These are phyloP conservation scores for Erythrocebus patas DNA, from an alignment of 2,113 vertebrate genomes.

Conservation along the genomic window DNA sequence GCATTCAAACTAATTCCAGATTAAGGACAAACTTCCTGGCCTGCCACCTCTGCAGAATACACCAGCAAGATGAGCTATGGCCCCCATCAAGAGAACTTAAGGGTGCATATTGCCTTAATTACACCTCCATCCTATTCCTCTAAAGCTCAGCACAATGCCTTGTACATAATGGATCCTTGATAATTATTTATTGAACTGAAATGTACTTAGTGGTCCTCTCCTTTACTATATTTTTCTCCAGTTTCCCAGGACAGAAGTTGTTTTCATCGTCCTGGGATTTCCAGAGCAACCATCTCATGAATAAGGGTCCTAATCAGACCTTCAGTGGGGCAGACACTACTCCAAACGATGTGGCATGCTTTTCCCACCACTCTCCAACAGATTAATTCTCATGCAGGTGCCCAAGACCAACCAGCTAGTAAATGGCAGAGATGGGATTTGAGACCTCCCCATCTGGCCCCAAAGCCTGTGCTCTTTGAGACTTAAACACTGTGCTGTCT, in stretches of 20 bases:
- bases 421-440: neutral
- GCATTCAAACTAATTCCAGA: neutral
- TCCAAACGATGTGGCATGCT: neutral
- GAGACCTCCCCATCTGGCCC: neutral
- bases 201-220: neutral
- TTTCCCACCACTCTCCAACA: neutral
- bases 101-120: neutral
- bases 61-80: neutral
- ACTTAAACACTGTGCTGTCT: neutral
- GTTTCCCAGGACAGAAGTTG: neutral
- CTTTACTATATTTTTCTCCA: neutral
- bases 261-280: neutral
- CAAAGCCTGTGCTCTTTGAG: neutral
- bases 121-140: neutral
- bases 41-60: neutral
- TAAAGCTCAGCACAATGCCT: neutral
- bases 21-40: neutral
- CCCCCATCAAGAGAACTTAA: neutral
- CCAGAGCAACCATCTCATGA: neutral
- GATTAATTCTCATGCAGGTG: neutral
- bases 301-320: neutral
- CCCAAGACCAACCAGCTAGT: neutral
- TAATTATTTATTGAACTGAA: neutral
- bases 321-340: neutral
- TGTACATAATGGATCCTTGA: neutral